Conservation (phyloP, 1,140 invertebrate species). For the Apis florea region DNA sequence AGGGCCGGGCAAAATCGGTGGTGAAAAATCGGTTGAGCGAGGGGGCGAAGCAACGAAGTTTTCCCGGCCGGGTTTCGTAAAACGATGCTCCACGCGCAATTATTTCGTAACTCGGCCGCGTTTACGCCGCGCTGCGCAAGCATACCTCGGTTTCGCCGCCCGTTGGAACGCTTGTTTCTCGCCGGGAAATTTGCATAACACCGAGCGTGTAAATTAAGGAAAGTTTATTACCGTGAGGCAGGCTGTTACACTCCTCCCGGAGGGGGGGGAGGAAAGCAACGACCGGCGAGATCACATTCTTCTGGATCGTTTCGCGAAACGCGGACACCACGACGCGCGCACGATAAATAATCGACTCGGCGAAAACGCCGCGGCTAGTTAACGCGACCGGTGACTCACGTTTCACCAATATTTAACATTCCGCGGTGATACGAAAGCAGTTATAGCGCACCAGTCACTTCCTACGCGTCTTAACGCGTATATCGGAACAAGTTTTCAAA, state of each 20-base stretch:
- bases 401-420: constrained; percentile 70
- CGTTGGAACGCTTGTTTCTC: background rate
- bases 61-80: constrained; percentile 5
- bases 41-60: background rate
- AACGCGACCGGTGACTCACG: constrained; percentile 60
- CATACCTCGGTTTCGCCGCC: background rate
- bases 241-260: no score
- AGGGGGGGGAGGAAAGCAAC: no score
- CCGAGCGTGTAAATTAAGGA: constrained; percentile 3
- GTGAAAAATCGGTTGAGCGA: background rate
- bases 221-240: constrained; percentile 20
- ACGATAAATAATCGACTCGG: constrained; percentile 58
- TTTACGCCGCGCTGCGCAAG: background rate
- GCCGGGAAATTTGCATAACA: background rate
- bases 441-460: constrained; percentile 48
- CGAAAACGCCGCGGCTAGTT: constrained; percentile 51
- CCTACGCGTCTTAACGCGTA: constrained; percentile 56
- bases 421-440: constrained; percentile 59
- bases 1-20: background rate
- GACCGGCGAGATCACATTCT: background rate
- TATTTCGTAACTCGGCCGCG: constrained; percentile 5
- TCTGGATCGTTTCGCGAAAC: constrained; percentile 29
- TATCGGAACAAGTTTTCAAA: no score
- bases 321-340: background rate
- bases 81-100: background rate